phyloP scores from a whole-genome alignment of 2,113 vertebrate genomes.

The Centrocercus urophasianus region DNA sequence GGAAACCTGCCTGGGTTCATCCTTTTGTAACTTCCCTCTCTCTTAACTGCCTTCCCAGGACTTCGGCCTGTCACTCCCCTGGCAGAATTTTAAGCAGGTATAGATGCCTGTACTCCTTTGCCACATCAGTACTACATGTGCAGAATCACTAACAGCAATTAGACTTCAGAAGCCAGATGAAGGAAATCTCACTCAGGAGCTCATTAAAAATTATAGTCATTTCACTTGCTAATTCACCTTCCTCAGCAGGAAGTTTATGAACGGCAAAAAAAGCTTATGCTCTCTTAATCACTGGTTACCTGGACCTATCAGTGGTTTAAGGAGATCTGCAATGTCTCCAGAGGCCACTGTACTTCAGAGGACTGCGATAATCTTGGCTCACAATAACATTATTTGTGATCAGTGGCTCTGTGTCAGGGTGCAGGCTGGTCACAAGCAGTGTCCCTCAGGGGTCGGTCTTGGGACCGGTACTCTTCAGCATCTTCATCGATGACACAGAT shows the following conservation, averaged over 20 bases:
- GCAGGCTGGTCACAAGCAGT: too few relatives aligned
- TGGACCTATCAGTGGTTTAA: neutral
- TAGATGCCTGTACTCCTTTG: neutral
- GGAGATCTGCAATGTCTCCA: neutral
- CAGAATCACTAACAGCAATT: constrained; percentile 7
- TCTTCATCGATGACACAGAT: too few relatives aligned
- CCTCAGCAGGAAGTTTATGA: neutral
- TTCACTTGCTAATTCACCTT: neutral
- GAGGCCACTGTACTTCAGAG: neutral
- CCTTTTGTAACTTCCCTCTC: neutral
- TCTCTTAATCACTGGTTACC: neutral
- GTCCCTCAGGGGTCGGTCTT: too few relatives aligned
- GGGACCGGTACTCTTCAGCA: too few relatives aligned
- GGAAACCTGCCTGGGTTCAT: constrained; percentile 13
- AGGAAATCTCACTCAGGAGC: neutral
- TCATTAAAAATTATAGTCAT: neutral
- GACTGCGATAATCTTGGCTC: neutral
- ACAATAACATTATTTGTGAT: neutral
- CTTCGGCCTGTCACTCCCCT: neutral
- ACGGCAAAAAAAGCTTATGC: neutral
- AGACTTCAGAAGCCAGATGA: neutral
- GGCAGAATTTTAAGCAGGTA: constrained; percentile 11
- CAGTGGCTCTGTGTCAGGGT: too few relatives aligned
- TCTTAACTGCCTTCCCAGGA: neutral
- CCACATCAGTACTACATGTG: neutral